Evolutionary conservation across 2,888 invertebrate genomes (phyloP).

Genomic region (Saturnia japonica): DNA sequence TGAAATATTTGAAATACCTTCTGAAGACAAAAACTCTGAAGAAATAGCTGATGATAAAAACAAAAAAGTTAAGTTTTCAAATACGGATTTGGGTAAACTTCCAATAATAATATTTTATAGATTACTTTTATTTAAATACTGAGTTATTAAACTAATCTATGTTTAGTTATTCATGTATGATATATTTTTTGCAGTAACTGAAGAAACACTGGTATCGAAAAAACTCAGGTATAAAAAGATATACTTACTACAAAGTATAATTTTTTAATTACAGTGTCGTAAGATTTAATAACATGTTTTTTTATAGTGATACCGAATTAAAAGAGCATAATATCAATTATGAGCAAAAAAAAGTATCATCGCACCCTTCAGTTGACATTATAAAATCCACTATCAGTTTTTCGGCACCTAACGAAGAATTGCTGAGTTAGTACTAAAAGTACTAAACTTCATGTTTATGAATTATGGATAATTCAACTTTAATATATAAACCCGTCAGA

Average conservation of each 20-base stretch:
- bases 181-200: conserved; percentile 4
- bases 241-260: not conserved
- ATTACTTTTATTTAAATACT: not conserved
- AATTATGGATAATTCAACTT: not conserved
- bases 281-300: not conserved
- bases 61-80: conserved; percentile 65
- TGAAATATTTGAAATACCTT: conserved; percentile 34
- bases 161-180: not conserved
- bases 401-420: conserved; percentile 48
- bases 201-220: not conserved
- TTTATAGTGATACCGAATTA: conserved; percentile 16
- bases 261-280: not conserved
- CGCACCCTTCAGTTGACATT: conserved; percentile 19
- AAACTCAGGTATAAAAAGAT: not conserved
- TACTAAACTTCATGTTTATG: conserved; percentile 23
- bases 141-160: not conserved
- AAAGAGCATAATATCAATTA: not conserved
- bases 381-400: conserved; percentile 35
- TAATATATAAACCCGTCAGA: not conserved
- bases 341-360: conserved; percentile 18
- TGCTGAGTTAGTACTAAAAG: conserved; percentile 60
- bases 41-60: conserved; percentile 45
- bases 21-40: conserved; percentile 35
- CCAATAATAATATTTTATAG: conserved; percentile 11
- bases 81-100: conserved; percentile 59